Conservation (phyloP, 1,140 invertebrate species). For the Elysia chlorotica region DNA sequence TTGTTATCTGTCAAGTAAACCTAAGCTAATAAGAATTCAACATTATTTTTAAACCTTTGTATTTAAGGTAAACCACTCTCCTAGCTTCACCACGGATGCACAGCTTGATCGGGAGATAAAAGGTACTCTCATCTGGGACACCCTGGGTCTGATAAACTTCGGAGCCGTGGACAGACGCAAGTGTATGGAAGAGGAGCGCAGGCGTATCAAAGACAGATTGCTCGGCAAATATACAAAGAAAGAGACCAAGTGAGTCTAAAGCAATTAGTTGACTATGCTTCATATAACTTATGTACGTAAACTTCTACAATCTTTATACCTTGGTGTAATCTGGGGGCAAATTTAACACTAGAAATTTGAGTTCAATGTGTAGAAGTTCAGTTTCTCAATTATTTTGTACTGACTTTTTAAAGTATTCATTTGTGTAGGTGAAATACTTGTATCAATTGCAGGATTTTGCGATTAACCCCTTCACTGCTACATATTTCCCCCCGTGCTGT, state of each 20-base stretch:
- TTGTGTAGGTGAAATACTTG: no score
- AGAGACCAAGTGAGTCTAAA: slow-evolving; percentile 57
- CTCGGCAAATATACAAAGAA: slow-evolving; percentile 56
- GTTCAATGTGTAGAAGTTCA: no score
- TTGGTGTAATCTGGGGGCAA: no score
- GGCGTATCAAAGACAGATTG: slow-evolving; percentile 61
- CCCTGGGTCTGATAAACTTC: slow-evolving; percentile 82
- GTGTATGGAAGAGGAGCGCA: slow-evolving; percentile 68
- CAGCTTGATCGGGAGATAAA: slow-evolving; percentile 84
- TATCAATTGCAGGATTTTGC: no score
- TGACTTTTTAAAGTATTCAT: no score
- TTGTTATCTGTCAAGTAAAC: not conserved
- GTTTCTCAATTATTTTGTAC: no score
- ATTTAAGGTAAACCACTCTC: slow-evolving; percentile 81
- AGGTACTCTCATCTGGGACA: slow-evolving; percentile 79
- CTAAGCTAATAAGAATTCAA: not conserved
- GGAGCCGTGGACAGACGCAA: slow-evolving; percentile 78
- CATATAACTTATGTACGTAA: no score
- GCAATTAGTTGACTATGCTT: no score
- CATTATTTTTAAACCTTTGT: not conserved
- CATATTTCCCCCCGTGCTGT: no score
- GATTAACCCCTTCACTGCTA: no score
- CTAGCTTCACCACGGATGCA: slow-evolving; percentile 87
- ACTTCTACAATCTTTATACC: no score
- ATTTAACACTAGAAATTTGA: no score